phyloP scores from a whole-genome alignment of 1,140 invertebrate genomes.

The Trichogramma pretiosum region DNA sequence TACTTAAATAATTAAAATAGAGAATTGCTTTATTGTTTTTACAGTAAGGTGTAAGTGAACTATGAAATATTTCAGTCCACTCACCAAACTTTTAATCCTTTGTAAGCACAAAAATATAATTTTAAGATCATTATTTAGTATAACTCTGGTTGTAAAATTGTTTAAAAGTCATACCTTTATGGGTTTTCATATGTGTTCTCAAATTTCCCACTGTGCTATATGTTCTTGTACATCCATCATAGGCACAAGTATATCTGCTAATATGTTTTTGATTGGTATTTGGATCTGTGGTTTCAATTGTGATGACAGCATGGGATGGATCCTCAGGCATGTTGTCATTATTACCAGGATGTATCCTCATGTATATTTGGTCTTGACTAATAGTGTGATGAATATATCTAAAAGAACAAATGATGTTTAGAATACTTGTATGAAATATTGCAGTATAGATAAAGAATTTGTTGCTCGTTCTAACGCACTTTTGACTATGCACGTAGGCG shows the following conservation, averaged over 20 bases:
- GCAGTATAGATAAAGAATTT: no score
- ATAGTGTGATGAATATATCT: conserved; percentile 63
- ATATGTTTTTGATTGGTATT: conserved; percentile 57
- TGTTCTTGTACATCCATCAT: conserved; percentile 76
- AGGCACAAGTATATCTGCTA: conserved; percentile 76
- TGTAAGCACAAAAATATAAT: no score
- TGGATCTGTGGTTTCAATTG: conserved; percentile 57
- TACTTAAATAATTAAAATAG: no score
- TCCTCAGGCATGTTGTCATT: conserved; percentile 51
- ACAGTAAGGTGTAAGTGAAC: no score
- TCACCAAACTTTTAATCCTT: no score
- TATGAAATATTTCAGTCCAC: no score
- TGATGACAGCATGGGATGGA: conserved; percentile 58
- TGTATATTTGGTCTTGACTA: conserved; percentile 59
- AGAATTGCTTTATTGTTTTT: no score
- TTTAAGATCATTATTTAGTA: no score
- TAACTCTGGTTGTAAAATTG: no score
- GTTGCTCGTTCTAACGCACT: no score
- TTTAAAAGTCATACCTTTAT: conserved; percentile 67
- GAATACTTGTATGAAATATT: no score
- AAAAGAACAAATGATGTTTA: conserved; percentile 19
- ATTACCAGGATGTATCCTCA: conserved; percentile 56
- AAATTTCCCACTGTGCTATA: conserved; percentile 93
- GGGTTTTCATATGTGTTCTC: conserved; percentile 90
- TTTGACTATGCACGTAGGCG: no score